phyloP scores from a whole-genome alignment of 2,797 vertebrate species.

The Etheostoma perlongum region DNA sequence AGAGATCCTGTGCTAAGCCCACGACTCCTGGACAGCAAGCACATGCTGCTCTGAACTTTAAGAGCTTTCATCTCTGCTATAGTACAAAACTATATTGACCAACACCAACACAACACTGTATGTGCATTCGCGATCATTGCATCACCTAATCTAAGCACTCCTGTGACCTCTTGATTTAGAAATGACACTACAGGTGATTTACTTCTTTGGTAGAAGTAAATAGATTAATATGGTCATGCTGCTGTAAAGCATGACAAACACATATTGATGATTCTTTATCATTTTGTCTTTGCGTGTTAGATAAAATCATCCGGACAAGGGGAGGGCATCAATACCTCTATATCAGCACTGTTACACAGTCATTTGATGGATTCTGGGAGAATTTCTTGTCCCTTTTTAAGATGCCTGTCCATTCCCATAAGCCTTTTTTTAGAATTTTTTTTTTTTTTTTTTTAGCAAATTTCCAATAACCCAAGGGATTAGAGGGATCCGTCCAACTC shows the following conservation, averaged over 20 bases:
- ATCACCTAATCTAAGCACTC: not conserved
- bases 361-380: conserved; percentile 34
- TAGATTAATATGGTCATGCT: not conserved
- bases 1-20: not conserved
- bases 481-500: conserved; percentile 60
- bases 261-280: not conserved
- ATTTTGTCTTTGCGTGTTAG: conserved; percentile 28
- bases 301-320: conserved; percentile 11
- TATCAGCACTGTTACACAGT: conserved; percentile 28
- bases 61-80: not conserved
- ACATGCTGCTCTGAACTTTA: not conserved
- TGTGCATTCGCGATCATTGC: conserved; percentile 12
- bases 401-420: conserved; percentile 37
- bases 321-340: not conserved
- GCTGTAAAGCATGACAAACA: conserved; percentile 1
- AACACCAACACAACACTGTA: not conserved
- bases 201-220: not conserved
- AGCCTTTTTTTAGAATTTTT: not conserved
- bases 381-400: conserved; percentile 40
- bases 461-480: conserved; percentile 64
- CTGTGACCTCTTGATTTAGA: conserved; percentile 16
- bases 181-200: conserved; percentile 23
- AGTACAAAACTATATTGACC: too few species aligned
- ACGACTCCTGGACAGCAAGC: not conserved
- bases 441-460: conserved; percentile 34